Evolutionary conservation across 2,888 invertebrate genomes (phyloP), one percentile per base, ranked within the genome.

Genomic region (Dynastes hyllus): DNA sequence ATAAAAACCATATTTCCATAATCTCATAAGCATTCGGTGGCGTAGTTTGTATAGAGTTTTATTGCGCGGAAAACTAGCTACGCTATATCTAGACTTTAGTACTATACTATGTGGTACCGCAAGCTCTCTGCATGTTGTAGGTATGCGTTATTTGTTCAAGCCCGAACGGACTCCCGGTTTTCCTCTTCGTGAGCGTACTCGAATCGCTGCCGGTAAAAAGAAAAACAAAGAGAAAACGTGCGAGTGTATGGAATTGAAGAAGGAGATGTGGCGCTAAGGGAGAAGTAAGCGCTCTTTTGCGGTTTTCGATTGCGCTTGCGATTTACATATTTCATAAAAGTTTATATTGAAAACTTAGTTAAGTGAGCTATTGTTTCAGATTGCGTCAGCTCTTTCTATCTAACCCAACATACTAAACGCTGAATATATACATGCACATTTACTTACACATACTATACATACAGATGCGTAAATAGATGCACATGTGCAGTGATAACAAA

Each of bases 271-370:
- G 67, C 77, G 76, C 32, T 79, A 77, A 79, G 32, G 66, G 22
- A 16, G 22, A 67, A 78, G 78, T 73, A 78, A 80, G 73, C 79
- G 79, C 76, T 84, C 85, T 84, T 85, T 81, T 79, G 84, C 80
- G 85, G 84, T 81, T 84, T 82, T 83, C 85, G 83, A 86, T 87
- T 85, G 85, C 84, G 11, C 11, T 11, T 8, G 81, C 83, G 82
- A 88, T 88, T 88, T 87, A 85, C 87, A 88, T 88, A 88, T 87
- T 87, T 87, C 87, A 87, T 86, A 87, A 87, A 88, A 88, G 85
- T 87, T 87, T 86, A 82, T 16, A 22, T 45, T 8, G 79, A 81
- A 83, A 81, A 84, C 85, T 84, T 85, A 84, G 86, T 86, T 82
- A 78, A 76, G 79, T 76, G 80, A 5, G 80, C 82, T 71, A 55